Base-by-base conservation (phyloP, 2,797 vertebrate species). In the Falco concolor region DNA sequence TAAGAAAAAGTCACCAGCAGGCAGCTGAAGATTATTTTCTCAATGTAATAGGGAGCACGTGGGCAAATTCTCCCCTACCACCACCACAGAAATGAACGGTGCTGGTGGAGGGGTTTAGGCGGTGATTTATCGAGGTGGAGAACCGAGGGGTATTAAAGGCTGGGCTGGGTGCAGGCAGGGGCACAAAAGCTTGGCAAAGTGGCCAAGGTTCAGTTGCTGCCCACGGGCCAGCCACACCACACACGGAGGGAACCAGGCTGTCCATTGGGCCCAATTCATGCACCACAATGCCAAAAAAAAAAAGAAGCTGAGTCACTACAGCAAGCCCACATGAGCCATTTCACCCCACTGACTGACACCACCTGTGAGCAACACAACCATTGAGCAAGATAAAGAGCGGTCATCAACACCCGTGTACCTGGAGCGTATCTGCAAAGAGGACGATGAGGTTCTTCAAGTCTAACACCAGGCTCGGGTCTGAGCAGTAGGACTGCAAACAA, bases 381-480 rank as follows among this genome's bases (percentile, higher is more conserved):
- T 0, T 22, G 19, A 69, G 52, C 1, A 5, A 69, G n/a, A 44
- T 20, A 9, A 61, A 12, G 24, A 34, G 44, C 9, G 2, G 20
- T 11, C 9, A 28, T 70, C 4, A 17, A 12, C 27, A 69, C 13
- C n/a, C 8, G 11, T 94, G 4, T 95, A 99, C 99, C 99, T 99
- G 99, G 67, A 99, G 98, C 0, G 99, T 99, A 87, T 99, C 99
- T 7, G 99, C 99, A 87, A 99, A 99, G 40, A 99, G 98, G 49
- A 99, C 99, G 4, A 99, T 99, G 93, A 99, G 99, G 97, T 99
- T 99, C 98, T 99, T 99, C 97, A 99, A 97, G 94, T 99, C 99
- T 97, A 99, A 94, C 56, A 99, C 98, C 82, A 99, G 98, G 97
- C 99, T 98, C 2, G 99, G 99, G 95, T 99, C 99, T 2, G 99